These are phyloP conservation scores for Calameuta pallipes DNA, from an alignment of 2,888 invertebrate genomes.

Conservation along the genomic window DNA sequence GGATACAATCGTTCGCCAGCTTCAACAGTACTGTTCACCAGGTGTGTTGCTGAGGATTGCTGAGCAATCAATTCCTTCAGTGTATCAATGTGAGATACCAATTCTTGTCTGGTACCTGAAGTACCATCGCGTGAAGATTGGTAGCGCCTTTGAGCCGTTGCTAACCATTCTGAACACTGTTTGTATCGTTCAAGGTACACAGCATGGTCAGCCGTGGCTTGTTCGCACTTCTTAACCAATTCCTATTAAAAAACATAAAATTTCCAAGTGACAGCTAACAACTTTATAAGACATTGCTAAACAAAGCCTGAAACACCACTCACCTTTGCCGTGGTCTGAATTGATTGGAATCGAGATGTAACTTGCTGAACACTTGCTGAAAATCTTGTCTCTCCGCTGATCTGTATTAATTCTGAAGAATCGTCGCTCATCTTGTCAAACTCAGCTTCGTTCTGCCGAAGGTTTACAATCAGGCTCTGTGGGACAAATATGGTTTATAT, in stretches of 20 bases:
- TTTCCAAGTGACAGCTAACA: background rate
- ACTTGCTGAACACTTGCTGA: constrained; percentile 91
- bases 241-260: constrained; percentile 67
- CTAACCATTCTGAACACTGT: constrained; percentile 85
- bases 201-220: constrained; percentile 85
- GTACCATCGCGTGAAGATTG: constrained; percentile 74
- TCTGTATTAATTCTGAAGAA: constrained; percentile 85
- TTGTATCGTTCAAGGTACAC: constrained; percentile 85
- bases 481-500: constrained; percentile 39
- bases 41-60: constrained; percentile 78
- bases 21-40: constrained; percentile 87
- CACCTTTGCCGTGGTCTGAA: constrained; percentile 86
- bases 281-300: background rate
- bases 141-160: constrained; percentile 79
- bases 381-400: constrained; percentile 86
- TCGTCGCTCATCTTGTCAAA: constrained; percentile 89
- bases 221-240: constrained; percentile 91
- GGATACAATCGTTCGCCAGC: constrained; percentile 89
- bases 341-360: constrained; percentile 88
- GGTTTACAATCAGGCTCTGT: constrained; percentile 80
- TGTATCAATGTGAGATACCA: constrained; percentile 76
- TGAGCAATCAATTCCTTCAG: constrained; percentile 81
- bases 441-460: constrained; percentile 86
- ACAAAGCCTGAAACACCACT: constrained; percentile 3
- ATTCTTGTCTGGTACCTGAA: constrained; percentile 74